Evolutionary conservation across 1,140 invertebrate genomes (phyloP).

Genomic region (Caerostris extrusa): DNA sequence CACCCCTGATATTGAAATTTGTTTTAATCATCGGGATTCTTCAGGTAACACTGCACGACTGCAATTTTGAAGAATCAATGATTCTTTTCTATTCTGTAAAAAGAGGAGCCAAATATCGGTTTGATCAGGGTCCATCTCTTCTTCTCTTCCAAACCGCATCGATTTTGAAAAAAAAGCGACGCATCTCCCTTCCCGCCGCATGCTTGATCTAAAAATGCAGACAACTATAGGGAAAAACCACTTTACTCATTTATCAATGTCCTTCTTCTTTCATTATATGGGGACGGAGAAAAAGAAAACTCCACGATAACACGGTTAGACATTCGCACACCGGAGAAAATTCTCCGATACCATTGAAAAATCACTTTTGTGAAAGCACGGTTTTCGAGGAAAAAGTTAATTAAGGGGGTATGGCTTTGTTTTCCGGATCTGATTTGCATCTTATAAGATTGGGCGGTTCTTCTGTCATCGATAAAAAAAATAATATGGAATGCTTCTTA

Average conservation of each 20-base stretch:
- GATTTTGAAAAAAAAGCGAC: not conserved
- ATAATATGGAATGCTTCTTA: no score
- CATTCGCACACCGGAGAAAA: not conserved
- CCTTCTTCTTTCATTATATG: not conserved
- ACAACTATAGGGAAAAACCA: not conserved
- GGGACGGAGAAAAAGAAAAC: not conserved
- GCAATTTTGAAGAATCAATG: not conserved
- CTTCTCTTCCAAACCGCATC: not conserved
- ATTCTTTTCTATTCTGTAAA: not conserved
- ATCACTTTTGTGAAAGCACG: not conserved
- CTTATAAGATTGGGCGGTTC: no score
- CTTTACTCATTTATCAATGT: conserved; percentile 23
- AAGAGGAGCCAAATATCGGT: not conserved
- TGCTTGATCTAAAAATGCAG: not conserved
- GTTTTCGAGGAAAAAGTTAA: not conserved
- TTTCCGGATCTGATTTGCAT: no score
- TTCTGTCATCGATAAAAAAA: no score
- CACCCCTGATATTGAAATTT: no score
- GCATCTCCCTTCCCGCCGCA: not conserved
- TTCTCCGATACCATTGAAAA: not conserved
- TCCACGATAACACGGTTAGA: not conserved
- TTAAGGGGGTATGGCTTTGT: not conserved
- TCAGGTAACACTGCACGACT: no score
- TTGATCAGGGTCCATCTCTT: not conserved
- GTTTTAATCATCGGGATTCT: no score